A percentile compares a stretch with the other conserved stretches of the same genome.
Conservation (phyloP, 2,888 invertebrate genomes). For the Hecatera dysodea region DNA sequence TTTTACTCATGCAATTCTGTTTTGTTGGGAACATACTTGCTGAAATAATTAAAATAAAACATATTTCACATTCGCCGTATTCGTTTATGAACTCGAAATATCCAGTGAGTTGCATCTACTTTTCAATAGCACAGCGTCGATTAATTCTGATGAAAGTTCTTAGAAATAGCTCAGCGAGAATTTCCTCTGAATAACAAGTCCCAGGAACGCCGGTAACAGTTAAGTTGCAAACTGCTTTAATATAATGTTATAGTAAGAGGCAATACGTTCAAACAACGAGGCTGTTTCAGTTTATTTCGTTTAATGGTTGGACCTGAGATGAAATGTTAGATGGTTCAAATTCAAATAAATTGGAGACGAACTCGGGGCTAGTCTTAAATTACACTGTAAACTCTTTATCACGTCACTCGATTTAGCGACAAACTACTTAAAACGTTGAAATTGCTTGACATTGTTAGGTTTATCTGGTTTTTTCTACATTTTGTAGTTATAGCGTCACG, state of each 20-base stretch:
- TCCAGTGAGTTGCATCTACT: not conserved
- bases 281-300: slow-evolving; percentile 5
- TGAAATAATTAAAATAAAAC: not conserved
- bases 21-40: not conserved
- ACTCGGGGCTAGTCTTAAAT: not conserved
- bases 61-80: slow-evolving; percentile 17
- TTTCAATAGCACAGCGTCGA: slow-evolving; percentile 5
- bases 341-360: too few species aligned
- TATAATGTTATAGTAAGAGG: slow-evolving; percentile 2
- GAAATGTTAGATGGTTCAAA: not conserved
- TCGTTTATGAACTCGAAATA: slow-evolving; percentile 6
- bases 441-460: too few species aligned
- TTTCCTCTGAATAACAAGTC: slow-evolving; percentile 2
- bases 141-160: slow-evolving; percentile 7
- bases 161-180: slow-evolving; percentile 27
- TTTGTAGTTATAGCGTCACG: too few species aligned
- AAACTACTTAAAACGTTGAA: not conserved
- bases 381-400: too few species aligned
- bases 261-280: not conserved
- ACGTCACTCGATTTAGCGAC: too few species aligned
- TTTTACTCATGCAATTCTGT: not conserved
- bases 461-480: too few species aligned
- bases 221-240: slow-evolving; percentile 5
- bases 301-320: not conserved
- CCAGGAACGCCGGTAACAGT: not conserved